These are phyloP conservation scores for Ornithorhynchus anatinus DNA, from an alignment of 2,113 vertebrate genomes.

Conservation along the genomic window DNA sequence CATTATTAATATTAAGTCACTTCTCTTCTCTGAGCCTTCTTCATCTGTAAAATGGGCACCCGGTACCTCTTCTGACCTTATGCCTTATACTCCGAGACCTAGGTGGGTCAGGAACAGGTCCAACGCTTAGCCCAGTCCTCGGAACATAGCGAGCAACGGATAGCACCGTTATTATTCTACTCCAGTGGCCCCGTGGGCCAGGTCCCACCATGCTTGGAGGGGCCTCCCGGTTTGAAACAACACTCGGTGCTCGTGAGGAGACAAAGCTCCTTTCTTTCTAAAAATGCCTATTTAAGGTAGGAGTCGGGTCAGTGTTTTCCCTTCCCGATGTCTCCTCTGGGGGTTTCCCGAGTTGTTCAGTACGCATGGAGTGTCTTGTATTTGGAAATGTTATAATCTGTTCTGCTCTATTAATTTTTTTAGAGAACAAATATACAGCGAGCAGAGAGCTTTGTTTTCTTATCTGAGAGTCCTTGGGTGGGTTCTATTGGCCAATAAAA, in stretches of 20 bases:
- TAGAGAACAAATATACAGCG: neutral
- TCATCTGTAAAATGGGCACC: no score
- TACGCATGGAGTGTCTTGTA: neutral
- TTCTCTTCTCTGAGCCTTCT: no score
- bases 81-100: no score
- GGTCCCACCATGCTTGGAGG: slow-evolving; percentile 1
- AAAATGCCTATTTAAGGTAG: slow-evolving; percentile 6
- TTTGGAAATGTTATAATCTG: neutral
- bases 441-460: neutral
- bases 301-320: neutral
- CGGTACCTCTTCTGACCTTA: no score
- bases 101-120: no score
- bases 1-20: no score
- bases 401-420: slow-evolving; percentile 6
- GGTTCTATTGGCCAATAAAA: slow-evolving; percentile 8
- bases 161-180: no score
- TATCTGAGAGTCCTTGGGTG: neutral
- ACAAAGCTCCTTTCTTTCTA: neutral
- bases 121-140: no score
- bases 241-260: slow-evolving; percentile 10
- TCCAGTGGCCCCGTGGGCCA: no score
- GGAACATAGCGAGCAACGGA: no score
- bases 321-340: neutral
- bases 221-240: neutral
- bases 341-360: neutral